A percentile compares a stretch with the other conserved stretches of the same genome.
Evolutionary conservation across 2,797 vertebrate species (phyloP).

Genomic region (Manis javanica): DNA sequence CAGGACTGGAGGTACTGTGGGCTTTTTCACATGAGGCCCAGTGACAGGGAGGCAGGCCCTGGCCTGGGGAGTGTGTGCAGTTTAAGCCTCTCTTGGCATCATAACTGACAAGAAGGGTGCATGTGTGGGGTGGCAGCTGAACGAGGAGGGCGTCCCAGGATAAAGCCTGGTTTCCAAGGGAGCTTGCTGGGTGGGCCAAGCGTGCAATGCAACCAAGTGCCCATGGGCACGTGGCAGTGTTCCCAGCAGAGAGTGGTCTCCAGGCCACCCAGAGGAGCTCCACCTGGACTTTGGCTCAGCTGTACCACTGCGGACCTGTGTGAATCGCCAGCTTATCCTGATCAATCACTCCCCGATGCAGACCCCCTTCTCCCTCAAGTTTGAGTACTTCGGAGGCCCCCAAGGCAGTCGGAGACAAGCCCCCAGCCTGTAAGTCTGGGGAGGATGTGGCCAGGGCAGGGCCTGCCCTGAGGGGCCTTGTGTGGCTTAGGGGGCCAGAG

Average conservation of each 20-base stretch:
- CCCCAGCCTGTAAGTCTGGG: slow-evolving; percentile 77
- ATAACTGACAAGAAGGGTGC: background rate
- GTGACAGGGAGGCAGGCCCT: background rate
- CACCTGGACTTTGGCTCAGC: slow-evolving; percentile 91
- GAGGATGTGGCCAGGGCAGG: fast-evolving
- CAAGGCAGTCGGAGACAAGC: background rate
- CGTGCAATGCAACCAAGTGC: background rate
- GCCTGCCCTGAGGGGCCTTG: fast-evolving
- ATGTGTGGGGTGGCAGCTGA: background rate
- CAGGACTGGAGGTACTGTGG: background rate
- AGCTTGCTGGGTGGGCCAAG: background rate
- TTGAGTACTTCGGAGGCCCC: slow-evolving; percentile 89
- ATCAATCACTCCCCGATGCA: slow-evolving; percentile 91
- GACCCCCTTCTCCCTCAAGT: slow-evolving; percentile 88
- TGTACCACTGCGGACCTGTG: slow-evolving; percentile 84
- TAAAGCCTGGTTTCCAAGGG: background rate
- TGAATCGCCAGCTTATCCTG: slow-evolving; percentile 89
- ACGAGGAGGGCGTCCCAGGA: background rate
- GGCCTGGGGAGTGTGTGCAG: background rate
- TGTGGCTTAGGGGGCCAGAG: background rate
- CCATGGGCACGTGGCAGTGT: background rate
- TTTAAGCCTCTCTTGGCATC: background rate
- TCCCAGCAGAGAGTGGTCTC: slow-evolving; percentile 78
- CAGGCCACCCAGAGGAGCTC: slow-evolving; percentile 63
- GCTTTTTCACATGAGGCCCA: background rate